A percentile compares a stretch with the other conserved stretches of the same genome.
These are phyloP conservation scores for Tilapia sparmanii DNA, from an alignment of 2,113 vertebrate species.

Conservation along the genomic window DNA sequence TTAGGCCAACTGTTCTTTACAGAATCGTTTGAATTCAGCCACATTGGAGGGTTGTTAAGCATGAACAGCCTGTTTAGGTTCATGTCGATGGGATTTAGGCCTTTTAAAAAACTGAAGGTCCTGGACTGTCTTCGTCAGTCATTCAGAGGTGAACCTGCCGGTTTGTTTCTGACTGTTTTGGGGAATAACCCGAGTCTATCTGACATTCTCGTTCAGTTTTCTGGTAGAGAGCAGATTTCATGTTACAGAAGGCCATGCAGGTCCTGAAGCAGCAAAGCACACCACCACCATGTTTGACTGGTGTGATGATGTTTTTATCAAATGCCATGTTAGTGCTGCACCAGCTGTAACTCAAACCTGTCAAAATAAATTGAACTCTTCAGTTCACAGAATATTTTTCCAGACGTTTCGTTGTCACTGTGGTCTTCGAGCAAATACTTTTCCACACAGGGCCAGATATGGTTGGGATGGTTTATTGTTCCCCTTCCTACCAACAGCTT, in stretches of 20 bases:
- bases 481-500: not conserved
- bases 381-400: not conserved
- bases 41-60: not conserved
- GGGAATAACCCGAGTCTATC: too few species aligned
- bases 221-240: not conserved
- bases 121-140: rapidly evolving
- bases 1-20: rapidly evolving
- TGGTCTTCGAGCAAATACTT: rapidly evolving
- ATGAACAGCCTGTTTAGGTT: rapidly evolving
- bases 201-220: not conserved
- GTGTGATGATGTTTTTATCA: not conserved
- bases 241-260: not conserved
- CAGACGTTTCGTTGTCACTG: not conserved
- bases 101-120: rapidly evolving
- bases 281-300: rapidly evolving
- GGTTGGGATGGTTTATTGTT: not conserved
- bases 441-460: not conserved
- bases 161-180: not conserved
- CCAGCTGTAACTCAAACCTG: not conserved
- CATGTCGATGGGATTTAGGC: rapidly evolving
- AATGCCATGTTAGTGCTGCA: not conserved
- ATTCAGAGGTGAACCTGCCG: not conserved
- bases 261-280: not conserved
- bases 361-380: rapidly evolving
- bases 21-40: not conserved